These are phyloP conservation scores for Discoglossus pictus DNA, from an alignment of 2,797 vertebrate genomes.

Conservation along the genomic window DNA sequence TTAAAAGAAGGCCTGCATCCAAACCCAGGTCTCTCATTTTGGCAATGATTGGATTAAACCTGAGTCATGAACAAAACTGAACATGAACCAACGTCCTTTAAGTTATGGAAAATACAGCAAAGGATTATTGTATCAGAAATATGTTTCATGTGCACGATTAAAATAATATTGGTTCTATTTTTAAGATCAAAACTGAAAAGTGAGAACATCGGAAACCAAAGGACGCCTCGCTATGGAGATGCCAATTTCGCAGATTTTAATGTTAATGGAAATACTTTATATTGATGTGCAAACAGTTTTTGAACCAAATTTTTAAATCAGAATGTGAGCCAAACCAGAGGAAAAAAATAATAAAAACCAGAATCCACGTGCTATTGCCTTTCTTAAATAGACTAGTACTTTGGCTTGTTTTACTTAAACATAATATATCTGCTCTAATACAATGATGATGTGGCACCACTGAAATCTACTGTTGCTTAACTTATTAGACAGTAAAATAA, in stretches of 20 bases:
- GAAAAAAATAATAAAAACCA: not conserved
- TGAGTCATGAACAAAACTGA: conserved; percentile 19
- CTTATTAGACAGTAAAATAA: no score
- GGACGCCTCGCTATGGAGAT: not conserved
- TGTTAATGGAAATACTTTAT: not conserved
- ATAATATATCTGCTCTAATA: not conserved
- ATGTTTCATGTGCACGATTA: conserved; percentile 1
- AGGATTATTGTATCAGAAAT: not conserved
- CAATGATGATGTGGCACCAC: conserved; percentile 16
- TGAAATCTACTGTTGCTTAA: not conserved
- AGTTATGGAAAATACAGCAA: conserved; percentile 1
- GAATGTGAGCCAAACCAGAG: conserved; percentile 2
- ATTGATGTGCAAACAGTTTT: not conserved
- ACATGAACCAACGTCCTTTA: conserved; percentile 1
- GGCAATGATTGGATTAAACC: not conserved
- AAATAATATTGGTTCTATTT: conserved; percentile 25
- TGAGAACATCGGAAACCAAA: conserved; percentile 5
- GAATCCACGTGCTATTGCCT: no score
- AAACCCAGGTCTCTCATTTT: conserved; percentile 11
- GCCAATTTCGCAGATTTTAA: conserved; percentile 1
- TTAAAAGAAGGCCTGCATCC: not conserved
- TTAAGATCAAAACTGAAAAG: not conserved
- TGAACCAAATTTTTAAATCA: not conserved
- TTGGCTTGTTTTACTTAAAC: not conserved
- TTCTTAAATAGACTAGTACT: not conserved